phyloP scores from a whole-genome alignment of 2,113 vertebrate species.

The Lynx canadensis region DNA sequence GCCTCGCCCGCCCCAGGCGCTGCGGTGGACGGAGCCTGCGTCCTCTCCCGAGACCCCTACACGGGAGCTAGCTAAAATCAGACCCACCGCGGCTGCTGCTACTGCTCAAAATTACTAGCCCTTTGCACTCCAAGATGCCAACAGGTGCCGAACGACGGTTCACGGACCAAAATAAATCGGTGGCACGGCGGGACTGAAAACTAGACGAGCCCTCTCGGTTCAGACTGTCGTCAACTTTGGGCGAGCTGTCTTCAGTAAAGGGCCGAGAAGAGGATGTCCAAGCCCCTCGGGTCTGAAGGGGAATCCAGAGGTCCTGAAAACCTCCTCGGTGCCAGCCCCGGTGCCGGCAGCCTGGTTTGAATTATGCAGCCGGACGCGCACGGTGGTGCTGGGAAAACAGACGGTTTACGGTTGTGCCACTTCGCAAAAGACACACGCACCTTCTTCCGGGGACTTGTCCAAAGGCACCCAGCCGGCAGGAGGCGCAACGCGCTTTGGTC shows the following conservation, averaged over 20 bases:
- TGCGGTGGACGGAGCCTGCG: neutral
- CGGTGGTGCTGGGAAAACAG: fast-evolving
- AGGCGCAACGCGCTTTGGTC: neutral
- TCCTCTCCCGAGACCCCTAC: neutral
- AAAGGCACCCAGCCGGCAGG: neutral
- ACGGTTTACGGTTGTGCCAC: fast-evolving
- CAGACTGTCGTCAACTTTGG: fast-evolving
- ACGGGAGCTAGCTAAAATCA: neutral
- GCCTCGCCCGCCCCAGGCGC: neutral
- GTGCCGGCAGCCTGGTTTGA: neutral
- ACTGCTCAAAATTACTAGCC: neutral
- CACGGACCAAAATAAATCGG: neutral
- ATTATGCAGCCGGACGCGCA: fast-evolving
- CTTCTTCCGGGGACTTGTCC: neutral
- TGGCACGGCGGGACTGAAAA: neutral
- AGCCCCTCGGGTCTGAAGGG: neutral
- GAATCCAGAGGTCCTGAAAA: no score
- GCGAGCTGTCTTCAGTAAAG: neutral
- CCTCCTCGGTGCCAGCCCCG: fast-evolving
- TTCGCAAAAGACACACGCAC: neutral
- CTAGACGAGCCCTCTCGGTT: neutral
- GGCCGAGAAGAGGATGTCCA: neutral
- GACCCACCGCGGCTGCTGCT: neutral
- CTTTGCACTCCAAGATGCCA: neutral
- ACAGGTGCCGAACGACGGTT: conserved; percentile 33